These are phyloP conservation scores for Brachypodius melanocephalos DNA, from an alignment of 2,113 vertebrate genomes.

Conservation along the genomic window DNA sequence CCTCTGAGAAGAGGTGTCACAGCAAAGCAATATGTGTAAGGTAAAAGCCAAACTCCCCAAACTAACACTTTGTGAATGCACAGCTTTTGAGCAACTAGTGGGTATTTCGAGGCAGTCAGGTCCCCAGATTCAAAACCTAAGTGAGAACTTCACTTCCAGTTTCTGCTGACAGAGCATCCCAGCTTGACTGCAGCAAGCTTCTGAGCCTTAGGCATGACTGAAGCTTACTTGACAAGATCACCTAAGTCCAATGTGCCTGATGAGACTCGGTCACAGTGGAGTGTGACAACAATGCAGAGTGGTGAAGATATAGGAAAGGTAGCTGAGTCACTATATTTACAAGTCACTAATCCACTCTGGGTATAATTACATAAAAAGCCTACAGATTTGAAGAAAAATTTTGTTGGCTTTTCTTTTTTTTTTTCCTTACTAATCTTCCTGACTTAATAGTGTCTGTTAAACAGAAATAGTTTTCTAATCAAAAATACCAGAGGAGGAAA, in stretches of 20 bases:
- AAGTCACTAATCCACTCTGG: not conserved
- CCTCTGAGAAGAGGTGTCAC: not conserved
- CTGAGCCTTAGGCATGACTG: slow-evolving; percentile 13
- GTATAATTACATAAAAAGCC: not conserved
- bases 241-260: not conserved
- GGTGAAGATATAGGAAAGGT: not conserved
- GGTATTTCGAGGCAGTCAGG: not conserved
- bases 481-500: not conserved
- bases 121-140: not conserved
- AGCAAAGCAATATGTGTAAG: not conserved
- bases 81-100: not conserved
- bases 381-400: not conserved
- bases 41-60: not conserved
- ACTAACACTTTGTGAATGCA: not conserved
- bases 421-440: not conserved
- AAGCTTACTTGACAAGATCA: slow-evolving; percentile 39
- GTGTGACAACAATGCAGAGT: not conserved
- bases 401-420: not conserved
- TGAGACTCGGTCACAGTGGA: not conserved
- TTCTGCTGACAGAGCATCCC: slow-evolving; percentile 46
- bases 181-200: not conserved
- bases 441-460: not conserved
- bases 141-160: not conserved
- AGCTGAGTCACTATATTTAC: slow-evolving; percentile 35
- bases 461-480: not conserved